phyloP scores from a whole-genome alignment of 2,113 vertebrate genomes.

The Copsychus sechellarum region DNA sequence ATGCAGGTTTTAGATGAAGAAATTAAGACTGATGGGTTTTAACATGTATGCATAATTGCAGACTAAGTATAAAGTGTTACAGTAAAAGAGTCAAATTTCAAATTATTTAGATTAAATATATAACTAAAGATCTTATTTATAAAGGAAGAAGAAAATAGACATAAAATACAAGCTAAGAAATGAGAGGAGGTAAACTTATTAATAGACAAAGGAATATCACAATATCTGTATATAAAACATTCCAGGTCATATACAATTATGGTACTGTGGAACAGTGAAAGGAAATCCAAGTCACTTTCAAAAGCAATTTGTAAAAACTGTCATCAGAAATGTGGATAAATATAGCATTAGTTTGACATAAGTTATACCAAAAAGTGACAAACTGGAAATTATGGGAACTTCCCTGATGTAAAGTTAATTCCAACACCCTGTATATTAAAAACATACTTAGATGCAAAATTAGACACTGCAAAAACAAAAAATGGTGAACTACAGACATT shows the following conservation, averaged over 20 bases:
- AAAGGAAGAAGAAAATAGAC: not conserved
- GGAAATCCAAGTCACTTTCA: not conserved
- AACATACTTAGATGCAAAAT: not conserved
- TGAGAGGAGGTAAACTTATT: not conserved
- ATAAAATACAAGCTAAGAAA: not conserved
- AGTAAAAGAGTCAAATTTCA: not conserved
- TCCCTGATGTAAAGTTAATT: not conserved
- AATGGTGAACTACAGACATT: not conserved
- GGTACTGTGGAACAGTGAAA: not conserved
- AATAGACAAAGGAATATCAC: not conserved
- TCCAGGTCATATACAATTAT: rapidly evolving
- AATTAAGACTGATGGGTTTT: not conserved
- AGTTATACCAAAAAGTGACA: not conserved
- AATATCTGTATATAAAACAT: not conserved
- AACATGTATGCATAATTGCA: not conserved
- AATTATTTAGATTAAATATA: not conserved
- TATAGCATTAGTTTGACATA: not conserved
- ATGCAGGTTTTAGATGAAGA: not conserved
- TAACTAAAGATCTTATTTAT: not conserved
- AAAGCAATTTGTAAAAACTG: not conserved
- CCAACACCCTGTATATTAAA: not conserved
- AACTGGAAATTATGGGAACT: not conserved
- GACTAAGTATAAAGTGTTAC: not conserved
- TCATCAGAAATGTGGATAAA: not conserved
- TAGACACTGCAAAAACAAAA: not conserved